phyloP scores from a whole-genome alignment of 92 coral and sea anemone species.

The Nematostella vectensis region DNA sequence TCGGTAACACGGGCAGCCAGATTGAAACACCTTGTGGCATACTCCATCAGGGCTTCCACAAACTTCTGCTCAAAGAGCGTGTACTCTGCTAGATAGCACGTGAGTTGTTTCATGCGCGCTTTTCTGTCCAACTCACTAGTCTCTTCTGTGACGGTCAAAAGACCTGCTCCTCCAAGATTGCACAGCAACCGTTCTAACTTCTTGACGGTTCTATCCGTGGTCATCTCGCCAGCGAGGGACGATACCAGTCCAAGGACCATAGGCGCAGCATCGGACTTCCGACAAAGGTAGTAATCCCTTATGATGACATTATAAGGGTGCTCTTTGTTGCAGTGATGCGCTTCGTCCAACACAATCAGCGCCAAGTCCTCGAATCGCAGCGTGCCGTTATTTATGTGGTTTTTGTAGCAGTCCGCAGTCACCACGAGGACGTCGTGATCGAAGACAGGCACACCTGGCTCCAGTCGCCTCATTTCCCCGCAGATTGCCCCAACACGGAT shows the following conservation, averaged over 20 bases:
- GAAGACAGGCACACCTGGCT: constrained; percentile 62
- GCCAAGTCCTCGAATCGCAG: constrained; percentile 79
- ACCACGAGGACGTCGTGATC: constrained; percentile 82
- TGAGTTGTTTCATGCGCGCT: constrained; percentile 50
- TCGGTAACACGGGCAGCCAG: constrained; percentile 77
- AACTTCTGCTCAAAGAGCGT: constrained; percentile 44
- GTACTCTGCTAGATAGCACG: constrained; percentile 48
- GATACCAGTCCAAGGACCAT: constrained; percentile 78
- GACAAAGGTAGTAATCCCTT: constrained; percentile 68
- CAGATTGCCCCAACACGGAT: constrained; percentile 86
- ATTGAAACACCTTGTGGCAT: constrained; percentile 77
- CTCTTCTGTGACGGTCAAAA: constrained; percentile 46
- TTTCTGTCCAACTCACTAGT: constrained; percentile 50
- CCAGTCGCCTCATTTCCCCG: constrained; percentile 82
- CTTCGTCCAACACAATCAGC: constrained; percentile 75
- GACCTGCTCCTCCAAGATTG: constrained; percentile 67
- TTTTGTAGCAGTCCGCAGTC: constrained; percentile 83
- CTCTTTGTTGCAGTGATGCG: constrained; percentile 84
- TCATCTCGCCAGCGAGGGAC: constrained; percentile 80
- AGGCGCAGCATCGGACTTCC: constrained; percentile 44
- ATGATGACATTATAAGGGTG: constrained; percentile 85
- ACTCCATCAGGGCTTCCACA: constrained; percentile 40
- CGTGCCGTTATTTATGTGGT: constrained; percentile 82
- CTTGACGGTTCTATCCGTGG: constrained; percentile 68
- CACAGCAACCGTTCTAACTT: constrained; percentile 54